Evolutionary conservation across 2,113 vertebrate genomes (phyloP).

Genomic region (Polypterus bichir): DNA sequence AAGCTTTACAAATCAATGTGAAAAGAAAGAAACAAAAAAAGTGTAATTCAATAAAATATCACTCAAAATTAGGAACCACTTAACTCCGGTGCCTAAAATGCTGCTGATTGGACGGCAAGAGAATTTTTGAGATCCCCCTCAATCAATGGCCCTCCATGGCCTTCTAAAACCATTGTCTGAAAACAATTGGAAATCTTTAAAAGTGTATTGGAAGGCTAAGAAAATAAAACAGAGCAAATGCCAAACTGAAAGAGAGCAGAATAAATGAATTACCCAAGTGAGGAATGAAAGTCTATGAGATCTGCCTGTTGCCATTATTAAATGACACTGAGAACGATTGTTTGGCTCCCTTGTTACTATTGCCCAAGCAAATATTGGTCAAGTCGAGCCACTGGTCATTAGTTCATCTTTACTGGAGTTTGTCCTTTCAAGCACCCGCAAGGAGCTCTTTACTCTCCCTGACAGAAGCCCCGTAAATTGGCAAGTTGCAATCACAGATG

Average conservation of each 20-base stretch:
- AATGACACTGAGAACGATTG: constrained; percentile 40
- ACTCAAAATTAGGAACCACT: constrained; percentile 39
- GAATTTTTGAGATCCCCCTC: constrained; percentile 33
- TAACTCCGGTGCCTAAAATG: constrained; percentile 35
- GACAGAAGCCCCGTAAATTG: constrained; percentile 20
- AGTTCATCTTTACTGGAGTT: constrained; percentile 28
- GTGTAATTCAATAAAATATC: constrained; percentile 31
- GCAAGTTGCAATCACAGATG: constrained; percentile 23
- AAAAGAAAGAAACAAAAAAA: constrained; percentile 33
- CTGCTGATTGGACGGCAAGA: constrained; percentile 21
- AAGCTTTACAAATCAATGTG: too few species aligned
- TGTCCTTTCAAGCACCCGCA: constrained; percentile 16
- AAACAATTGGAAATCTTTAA: constrained; percentile 44
- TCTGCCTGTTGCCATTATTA: constrained; percentile 42
- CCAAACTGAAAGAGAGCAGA: constrained; percentile 24
- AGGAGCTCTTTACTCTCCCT: constrained; percentile 14
- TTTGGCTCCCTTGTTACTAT: constrained; percentile 40
- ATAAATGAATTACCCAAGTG: constrained; percentile 47
- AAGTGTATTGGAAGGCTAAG: constrained; percentile 29
- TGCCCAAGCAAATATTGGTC: constrained; percentile 38
- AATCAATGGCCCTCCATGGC: constrained; percentile 37
- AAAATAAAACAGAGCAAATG: constrained; percentile 17
- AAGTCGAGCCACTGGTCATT: constrained; percentile 33
- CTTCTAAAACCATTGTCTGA: constrained; percentile 38
- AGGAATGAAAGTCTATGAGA: constrained; percentile 37